A percentile compares a stretch with the other conserved stretches of the same genome.
Conservation (phyloP, 2,113 vertebrate species). For the Psittacara wagleri region DNA sequence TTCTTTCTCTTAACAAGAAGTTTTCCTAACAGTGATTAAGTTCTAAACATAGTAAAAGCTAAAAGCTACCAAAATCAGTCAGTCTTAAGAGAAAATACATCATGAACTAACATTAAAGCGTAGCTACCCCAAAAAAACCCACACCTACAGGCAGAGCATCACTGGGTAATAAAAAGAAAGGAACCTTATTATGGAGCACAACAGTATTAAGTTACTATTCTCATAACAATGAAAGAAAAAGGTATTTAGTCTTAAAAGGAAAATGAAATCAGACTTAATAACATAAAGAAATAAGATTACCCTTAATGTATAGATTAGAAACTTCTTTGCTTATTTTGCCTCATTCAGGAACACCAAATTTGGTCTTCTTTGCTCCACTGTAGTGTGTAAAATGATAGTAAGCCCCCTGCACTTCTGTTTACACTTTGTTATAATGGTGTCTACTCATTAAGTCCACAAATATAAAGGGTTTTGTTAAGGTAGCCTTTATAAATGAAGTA, state of each 20-base stretch:
- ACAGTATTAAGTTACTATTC: background rate
- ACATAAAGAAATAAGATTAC: background rate
- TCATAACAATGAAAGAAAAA: background rate
- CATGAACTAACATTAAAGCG: background rate
- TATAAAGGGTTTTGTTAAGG: conserved; percentile 7
- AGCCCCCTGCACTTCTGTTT: background rate
- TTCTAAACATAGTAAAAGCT: background rate
- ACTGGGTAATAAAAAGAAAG: background rate
- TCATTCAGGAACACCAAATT: background rate
- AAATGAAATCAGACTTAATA: background rate
- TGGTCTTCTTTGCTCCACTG: background rate
- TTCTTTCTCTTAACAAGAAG: background rate
- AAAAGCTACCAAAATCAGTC: background rate
- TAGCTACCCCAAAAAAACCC: background rate
- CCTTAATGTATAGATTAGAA: background rate
- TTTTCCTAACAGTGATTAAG: background rate
- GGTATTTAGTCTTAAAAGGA: background rate
- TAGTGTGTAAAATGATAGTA: background rate
- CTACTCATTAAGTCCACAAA: background rate
- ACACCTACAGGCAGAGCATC: background rate
- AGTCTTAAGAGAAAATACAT: background rate
- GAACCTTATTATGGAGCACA: background rate
- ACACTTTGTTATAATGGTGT: background rate
- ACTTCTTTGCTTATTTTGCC: background rate
- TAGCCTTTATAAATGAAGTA: background rate